Base-by-base conservation (phyloP, 2,797 vertebrate genomes). In the Hozukius guyotensis region DNA sequence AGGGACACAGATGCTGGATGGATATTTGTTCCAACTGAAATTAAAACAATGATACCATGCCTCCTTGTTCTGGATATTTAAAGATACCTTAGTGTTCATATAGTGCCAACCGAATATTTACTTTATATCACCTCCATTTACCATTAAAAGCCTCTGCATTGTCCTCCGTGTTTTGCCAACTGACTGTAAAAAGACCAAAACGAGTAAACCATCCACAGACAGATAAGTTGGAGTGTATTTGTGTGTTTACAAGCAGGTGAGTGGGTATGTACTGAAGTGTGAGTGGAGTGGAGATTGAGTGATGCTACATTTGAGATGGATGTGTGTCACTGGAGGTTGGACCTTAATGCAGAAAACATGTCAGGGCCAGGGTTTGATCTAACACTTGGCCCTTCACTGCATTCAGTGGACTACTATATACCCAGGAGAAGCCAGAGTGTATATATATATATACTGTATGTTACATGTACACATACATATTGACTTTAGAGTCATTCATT, bases 291-390 rank as follows among this genome's bases (percentile, higher is more conserved):
- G 84, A 64, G 75, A 86, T 82, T 6, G 83, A 91, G 89, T 86
- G 87, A 76, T 72, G 81, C 25, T 9, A 49, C 63, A 59, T 72
- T 72, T 69, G 69, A 75, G 72, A 70, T 63, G 66, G 38, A 13
- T 22, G 36, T 25, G 73, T 60, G 60, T 82, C 84, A 76, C 77
- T 61, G 55, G 81, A 85, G 75, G 76, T 70, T 52, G 31, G 66
- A 57, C 72, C 77, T 73, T 90, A 91, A 94, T 94, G 91, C 83
- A 91, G 61, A 91, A 93, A 88, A 61, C 88, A 83, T 90, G 92
- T 94, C 82, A 22, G 70, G 18, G 31, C 8, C 10, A 24, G 61
- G 61, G 46, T 72, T 56, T 53, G 24, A 70, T 70, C 72, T 72
- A 53, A 78, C 88, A 88, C 85, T 65, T 46, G 9, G 67, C 64